Evolutionary conservation across 2,888 invertebrate species (phyloP).

Genomic region (Phania funesta): DNA sequence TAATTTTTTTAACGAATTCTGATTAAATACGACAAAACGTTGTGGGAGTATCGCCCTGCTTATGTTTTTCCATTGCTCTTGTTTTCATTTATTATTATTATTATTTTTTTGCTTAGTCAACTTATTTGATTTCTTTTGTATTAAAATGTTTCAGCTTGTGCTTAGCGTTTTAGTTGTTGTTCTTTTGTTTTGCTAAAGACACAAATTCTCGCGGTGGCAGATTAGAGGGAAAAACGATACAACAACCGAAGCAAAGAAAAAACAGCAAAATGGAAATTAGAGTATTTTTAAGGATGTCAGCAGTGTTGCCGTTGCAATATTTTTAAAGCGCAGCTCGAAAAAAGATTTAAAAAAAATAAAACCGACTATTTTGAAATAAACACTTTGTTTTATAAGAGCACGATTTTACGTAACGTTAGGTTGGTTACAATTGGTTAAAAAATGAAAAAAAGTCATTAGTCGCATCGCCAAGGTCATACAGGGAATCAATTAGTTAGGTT

Average conservation of each 20-base stretch:
- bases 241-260: not conserved
- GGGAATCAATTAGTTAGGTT: too few relatives aligned
- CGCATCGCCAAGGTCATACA: too few relatives aligned
- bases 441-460: too few relatives aligned
- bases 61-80: not conserved
- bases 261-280: not conserved
- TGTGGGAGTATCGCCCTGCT: not conserved
- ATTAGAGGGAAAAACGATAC: not conserved
- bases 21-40: slow-evolving; percentile 46
- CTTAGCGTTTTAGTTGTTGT: not conserved
- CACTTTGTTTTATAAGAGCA: too few relatives aligned
- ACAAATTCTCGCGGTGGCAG: slow-evolving; percentile 20
- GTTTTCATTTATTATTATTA: too few relatives aligned
- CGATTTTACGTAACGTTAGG: too few relatives aligned
- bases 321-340: too few relatives aligned
- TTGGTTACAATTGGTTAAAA: too few relatives aligned
- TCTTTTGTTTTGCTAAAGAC: not conserved
- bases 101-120: not conserved
- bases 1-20: slow-evolving; percentile 64
- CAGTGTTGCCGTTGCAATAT: too few relatives aligned
- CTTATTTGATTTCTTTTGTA: not conserved
- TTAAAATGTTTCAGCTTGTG: too few relatives aligned
- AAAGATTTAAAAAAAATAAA: too few relatives aligned
- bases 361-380: too few relatives aligned
- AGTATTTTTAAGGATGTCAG: slow-evolving; percentile 42